A percentile compares a stretch with the other conserved stretches of the same genome.
Conservation (phyloP, 2,888 invertebrate genomes). For the Stenchaetothrips biformis region DNA sequence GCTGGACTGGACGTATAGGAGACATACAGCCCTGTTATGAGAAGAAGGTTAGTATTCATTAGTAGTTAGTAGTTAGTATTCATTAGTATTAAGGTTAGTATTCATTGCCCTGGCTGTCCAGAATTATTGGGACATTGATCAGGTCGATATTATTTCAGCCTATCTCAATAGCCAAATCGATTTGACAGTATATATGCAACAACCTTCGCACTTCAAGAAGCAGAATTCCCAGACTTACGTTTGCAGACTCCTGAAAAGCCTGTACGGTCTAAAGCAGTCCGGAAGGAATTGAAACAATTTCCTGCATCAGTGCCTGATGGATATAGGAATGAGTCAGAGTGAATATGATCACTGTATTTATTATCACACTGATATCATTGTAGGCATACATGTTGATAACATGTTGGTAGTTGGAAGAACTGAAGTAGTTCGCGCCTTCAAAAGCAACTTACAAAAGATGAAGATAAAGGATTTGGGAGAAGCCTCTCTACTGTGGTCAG, state of each 20-base stretch:
- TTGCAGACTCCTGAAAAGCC: not conserved
- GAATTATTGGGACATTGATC: conserved; percentile 28
- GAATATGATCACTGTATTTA: not conserved
- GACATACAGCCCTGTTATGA: conserved; percentile 31
- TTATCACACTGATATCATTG: not conserved
- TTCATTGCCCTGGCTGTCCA: conserved; percentile 30
- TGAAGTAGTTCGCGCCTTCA: not conserved
- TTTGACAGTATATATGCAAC: conserved; percentile 27
- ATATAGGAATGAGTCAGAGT: not conserved
- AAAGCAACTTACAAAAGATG: not conserved
- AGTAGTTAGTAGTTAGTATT: too few relatives aligned
- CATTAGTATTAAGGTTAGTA: too few relatives aligned
- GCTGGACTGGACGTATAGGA: conserved; percentile 30
- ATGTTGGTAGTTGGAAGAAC: not conserved
- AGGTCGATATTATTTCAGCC: conserved; percentile 31
- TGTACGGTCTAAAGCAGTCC: not conserved
- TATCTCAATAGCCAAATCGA: conserved; percentile 30
- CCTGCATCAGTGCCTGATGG: not conserved
- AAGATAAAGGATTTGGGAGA: conserved; percentile 26
- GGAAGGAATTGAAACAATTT: not conserved
- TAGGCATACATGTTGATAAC: conserved; percentile 23
- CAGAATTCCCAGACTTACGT: too few relatives aligned
- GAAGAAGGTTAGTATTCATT: too few relatives aligned
- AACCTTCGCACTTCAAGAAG: too few relatives aligned
- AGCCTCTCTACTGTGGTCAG: not conserved